Conservation (phyloP, 2,113 vertebrate genomes). For the Mustelus asterias region DNA sequence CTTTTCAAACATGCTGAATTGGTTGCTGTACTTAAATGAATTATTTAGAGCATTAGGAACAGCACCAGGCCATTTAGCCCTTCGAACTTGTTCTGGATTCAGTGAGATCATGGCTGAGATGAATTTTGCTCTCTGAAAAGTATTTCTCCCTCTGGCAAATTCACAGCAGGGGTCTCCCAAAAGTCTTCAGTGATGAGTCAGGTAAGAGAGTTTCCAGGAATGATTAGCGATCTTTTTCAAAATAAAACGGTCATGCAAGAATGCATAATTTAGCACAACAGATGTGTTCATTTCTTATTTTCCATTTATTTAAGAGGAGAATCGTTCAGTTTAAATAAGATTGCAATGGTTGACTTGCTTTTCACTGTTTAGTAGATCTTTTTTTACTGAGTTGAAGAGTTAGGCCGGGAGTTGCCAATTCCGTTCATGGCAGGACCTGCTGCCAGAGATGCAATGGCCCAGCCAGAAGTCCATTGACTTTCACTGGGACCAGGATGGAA, state of each 20-base stretch:
- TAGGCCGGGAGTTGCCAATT: not conserved
- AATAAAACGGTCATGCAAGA: not conserved
- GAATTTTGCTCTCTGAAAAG: not conserved
- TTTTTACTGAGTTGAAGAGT: not conserved
- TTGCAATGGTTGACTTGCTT: not conserved
- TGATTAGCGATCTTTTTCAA: not conserved
- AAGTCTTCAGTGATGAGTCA: not conserved
- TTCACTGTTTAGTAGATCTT: not conserved
- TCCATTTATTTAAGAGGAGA: not conserved
- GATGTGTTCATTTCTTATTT: not conserved
- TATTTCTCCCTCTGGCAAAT: not conserved
- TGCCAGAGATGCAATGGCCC: too few species aligned
- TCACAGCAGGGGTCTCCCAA: not conserved
- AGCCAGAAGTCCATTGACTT: too few species aligned
- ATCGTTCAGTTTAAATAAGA: not conserved
- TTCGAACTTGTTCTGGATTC: not conserved
- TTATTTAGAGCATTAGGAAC: not conserved
- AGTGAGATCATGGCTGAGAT: not conserved
- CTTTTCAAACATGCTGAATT: not conserved
- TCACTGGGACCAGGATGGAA: too few species aligned
- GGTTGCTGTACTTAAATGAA: not conserved
- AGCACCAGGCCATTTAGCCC: not conserved
- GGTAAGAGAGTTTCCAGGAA: not conserved
- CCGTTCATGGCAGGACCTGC: too few species aligned
- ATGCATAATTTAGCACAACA: not conserved